Base-by-base conservation (phyloP, 2,888 invertebrate genomes). In the Scaptomyza reducta region DNA sequence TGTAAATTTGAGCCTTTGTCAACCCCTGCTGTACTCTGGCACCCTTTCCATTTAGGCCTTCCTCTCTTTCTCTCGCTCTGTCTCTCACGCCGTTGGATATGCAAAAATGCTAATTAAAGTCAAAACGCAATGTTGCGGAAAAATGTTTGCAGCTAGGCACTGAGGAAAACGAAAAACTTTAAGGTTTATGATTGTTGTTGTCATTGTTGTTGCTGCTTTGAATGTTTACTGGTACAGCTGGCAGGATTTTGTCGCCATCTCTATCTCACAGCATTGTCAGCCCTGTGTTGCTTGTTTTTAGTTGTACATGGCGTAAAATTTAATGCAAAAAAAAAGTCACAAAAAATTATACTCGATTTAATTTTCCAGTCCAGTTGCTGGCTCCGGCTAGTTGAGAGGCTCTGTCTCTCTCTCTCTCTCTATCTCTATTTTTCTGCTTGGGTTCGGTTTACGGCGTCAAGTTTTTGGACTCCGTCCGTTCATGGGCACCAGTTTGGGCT, bases 281-380 rank as follows among this genome's bases (percentile, higher is more conserved):
- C 66, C 57, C 45, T 61, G 44, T 33, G 40, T 46, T 57, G 40
- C 49, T 57, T 73, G 65, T 60, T 31, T 33, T 16, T 33, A 71
- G 54, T 74, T 72, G 70, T 74, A 72, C 62, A 67, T 71, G 76
- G 64, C 72, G 65, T 70, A 46, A 67, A 77, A 66, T 79, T 80
- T 82, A 79, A 80, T 73, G 75, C 79, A 70, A 72, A 74, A 74
- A 74, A 74, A 74, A 71, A 74, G 74, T 70, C 71, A 71, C 69
- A 77, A 77, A 87, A 88, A 88, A 87, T 80, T 81, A 70, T 85
- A 87, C 78, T 83, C 87, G 74, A 89, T 89, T 89, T 89, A 89
- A 89, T 89, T 89, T 89, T 89, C 87, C 87, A 89, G 88, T 85
- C 84, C 89, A 89, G 88, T 88, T 85, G 77, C 58, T 73, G 61